These are phyloP conservation scores for Masticophis lateralis DNA, from an alignment of 2,797 vertebrate genomes.

Conservation along the genomic window DNA sequence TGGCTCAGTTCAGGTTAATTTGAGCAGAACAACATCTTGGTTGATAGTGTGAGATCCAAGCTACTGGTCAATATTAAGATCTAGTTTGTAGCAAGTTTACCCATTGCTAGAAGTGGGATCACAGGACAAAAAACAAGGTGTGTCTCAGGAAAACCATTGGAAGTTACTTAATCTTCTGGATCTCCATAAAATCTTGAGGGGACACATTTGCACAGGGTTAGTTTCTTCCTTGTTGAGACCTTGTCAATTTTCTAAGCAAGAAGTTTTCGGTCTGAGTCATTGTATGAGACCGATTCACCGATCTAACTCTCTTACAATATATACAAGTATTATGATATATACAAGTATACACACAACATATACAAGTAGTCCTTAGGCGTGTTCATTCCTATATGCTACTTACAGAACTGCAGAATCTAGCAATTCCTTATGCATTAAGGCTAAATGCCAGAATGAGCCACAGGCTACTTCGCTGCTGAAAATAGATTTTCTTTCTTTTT, in stretches of 20 bases:
- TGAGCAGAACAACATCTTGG: background rate
- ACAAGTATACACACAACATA: background rate
- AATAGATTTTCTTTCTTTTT: background rate
- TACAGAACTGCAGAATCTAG: conserved; percentile 15
- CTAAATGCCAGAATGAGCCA: background rate
- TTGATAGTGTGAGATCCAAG: background rate
- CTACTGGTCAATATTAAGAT: background rate
- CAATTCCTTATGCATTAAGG: background rate
- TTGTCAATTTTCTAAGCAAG: background rate
- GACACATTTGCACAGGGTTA: background rate
- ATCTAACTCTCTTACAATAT: background rate
- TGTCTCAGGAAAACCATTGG: background rate
- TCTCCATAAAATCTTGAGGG: background rate
- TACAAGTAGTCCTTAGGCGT: too few species aligned
- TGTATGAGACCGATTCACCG: background rate
- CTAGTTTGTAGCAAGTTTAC: background rate
- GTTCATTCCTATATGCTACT: background rate
- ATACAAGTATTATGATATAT: background rate
- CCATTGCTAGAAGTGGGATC: background rate
- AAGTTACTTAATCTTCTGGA: background rate
- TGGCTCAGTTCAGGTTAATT: background rate
- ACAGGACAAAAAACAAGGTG: background rate
- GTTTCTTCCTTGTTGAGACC: background rate
- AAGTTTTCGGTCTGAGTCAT: background rate
- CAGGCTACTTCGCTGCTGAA: background rate